Evolutionary conservation across 2,113 vertebrate genomes (phyloP).

Genomic region (Cinclus mexicanus): DNA sequence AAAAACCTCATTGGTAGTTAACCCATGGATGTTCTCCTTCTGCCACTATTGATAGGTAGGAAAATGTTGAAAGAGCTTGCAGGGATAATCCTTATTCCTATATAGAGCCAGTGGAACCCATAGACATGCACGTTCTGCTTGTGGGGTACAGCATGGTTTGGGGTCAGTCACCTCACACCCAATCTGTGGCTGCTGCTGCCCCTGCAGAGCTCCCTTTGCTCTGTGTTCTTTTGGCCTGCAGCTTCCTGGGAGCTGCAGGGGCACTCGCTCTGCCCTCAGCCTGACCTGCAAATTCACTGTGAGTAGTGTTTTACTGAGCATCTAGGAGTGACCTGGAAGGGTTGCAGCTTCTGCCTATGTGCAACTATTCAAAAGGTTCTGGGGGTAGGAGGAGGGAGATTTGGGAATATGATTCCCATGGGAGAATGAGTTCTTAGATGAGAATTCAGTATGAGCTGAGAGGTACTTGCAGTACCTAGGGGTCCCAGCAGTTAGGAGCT

Average conservation of each 20-base stretch:
- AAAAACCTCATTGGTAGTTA: neutral
- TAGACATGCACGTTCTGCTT: fast-evolving
- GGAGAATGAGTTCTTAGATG: neutral
- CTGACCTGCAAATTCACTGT: neutral
- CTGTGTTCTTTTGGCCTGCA: neutral
- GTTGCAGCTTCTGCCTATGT: neutral
- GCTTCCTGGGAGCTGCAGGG: neutral
- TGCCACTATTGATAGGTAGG: neutral
- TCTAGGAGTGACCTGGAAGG: neutral
- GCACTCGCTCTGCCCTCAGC: neutral
- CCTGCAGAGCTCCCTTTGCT: neutral
- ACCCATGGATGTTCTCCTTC: neutral
- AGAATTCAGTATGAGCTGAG: neutral
- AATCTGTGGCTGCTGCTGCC: neutral
- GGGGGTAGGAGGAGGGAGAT: neutral
- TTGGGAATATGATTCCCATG: constrained; percentile 9
- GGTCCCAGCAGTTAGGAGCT: neutral
- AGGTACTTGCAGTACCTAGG: neutral
- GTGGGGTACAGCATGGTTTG: fast-evolving
- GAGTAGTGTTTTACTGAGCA: neutral
- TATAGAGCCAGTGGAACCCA: neutral
- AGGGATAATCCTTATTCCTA: neutral
- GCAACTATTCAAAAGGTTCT: neutral
- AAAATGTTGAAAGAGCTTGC: neutral
- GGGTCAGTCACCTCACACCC: fast-evolving